Percentiles rank a stretch among this genome's conserved stretches.
phyloP scores from a whole-genome alignment of 2,113 vertebrate species.

The Grus americana region DNA sequence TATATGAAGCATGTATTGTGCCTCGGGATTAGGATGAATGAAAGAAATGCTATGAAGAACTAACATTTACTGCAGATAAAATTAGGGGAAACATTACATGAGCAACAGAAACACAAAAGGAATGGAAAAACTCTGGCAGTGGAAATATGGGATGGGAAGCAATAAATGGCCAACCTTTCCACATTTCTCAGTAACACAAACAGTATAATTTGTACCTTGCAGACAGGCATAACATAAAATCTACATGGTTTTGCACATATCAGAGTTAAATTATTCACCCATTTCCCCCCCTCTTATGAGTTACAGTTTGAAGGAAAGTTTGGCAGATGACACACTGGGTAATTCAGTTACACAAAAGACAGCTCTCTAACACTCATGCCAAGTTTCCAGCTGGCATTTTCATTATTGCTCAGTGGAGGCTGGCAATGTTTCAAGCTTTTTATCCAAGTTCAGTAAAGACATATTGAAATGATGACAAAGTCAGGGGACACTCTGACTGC shows the following conservation, averaged over 20 bases:
- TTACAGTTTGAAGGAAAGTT: background rate
- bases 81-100: background rate
- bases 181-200: background rate
- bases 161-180: background rate
- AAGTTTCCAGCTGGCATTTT: conserved; percentile 8
- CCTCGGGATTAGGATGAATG: background rate
- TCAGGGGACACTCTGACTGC: background rate
- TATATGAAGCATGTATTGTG: background rate
- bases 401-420: background rate
- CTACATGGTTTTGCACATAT: background rate
- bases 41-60: background rate
- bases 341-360: background rate
- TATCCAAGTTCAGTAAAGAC: background rate
- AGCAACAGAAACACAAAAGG: background rate
- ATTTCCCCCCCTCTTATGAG: background rate
- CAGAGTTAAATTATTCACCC: background rate
- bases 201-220: background rate
- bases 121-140: background rate
- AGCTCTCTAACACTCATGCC: background rate
- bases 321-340: background rate
- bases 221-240: background rate
- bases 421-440: background rate
- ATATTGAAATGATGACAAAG: background rate
- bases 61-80: background rate
- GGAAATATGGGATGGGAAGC: background rate